These are phyloP conservation scores for Pipra filicauda DNA, from an alignment of 2,113 vertebrate genomes.

Conservation along the genomic window DNA sequence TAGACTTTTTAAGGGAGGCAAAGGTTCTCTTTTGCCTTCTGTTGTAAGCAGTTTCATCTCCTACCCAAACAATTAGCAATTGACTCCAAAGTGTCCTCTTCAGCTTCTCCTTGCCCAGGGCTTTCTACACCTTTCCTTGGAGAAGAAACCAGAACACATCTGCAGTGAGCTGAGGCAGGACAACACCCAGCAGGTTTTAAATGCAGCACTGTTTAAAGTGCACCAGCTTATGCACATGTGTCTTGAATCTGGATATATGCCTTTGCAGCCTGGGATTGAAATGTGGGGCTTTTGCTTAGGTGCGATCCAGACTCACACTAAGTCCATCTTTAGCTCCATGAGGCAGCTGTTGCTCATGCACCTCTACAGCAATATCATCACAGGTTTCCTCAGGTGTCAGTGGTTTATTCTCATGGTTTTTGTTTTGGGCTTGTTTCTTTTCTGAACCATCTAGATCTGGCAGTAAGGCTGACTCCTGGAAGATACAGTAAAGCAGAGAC, in stretches of 20 bases:
- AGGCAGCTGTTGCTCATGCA: neutral
- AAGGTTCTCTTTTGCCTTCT: neutral
- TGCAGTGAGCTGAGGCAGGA: neutral
- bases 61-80: neutral
- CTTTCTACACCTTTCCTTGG: neutral
- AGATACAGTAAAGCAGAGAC: neutral
- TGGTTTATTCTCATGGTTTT: neutral
- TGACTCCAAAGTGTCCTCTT: neutral
- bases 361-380: neutral
- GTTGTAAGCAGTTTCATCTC: neutral
- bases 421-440: neutral
- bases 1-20: neutral
- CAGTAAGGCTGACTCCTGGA: conserved; percentile 47
- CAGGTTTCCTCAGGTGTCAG: neutral
- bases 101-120: neutral
- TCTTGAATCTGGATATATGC: neutral
- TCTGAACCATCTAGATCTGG: conserved; percentile 17
- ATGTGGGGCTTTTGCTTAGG: neutral
- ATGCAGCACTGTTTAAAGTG: neutral
- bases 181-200: neutral
- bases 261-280: neutral
- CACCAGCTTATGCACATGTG: fast-evolving
- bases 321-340: neutral
- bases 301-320: neutral
- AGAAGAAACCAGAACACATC: neutral